Base-by-base conservation (phyloP, 2,113 vertebrate genomes). In the Gulo gulo region DNA sequence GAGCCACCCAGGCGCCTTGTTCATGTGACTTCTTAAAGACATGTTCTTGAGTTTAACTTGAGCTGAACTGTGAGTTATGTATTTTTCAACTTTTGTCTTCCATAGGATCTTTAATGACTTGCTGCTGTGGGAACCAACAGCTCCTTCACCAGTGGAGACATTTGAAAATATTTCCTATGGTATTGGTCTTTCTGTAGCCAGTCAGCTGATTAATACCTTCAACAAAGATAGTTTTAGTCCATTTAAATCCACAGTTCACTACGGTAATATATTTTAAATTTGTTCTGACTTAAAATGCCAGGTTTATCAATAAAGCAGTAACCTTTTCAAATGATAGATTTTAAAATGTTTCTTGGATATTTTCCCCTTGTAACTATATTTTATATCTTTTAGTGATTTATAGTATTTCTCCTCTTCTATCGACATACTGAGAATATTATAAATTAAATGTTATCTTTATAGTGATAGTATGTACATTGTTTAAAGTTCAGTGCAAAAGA, bases 81-180 rank as follows among this genome's bases (percentile, higher is more conserved):
- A n/a, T 14, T 88, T 93, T n/a, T 34, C 80, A 52, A 82, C 5
- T 97, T 61, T n/a, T 98, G 94, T 96, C 92, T 97, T 98, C 97
- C 1, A 29, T 98, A 99, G 99, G 98, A 99, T 99, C 98, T 99
- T 99, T 98, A 99, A 99, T 97, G 99, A 99, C 97, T 98, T 99
- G 96, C 97, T 99, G 42, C 98, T 99, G 11, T 99, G 99, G 99
- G 99, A 99, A 98, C 99, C 99, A 78, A 99, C 99, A 47, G 99
- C 99, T 95, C 99, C 99, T 11, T 99, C 99, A 83, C 99, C 99
- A 31, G 99, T 99, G 95, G 99, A 99, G 98, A 99, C 99, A 0
- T 99, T 99, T 94, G 99, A 99, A 97, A 99, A 99, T 97, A 99
- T 99, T 98, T 99, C 99, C 4, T 99, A 99, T 0, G 99, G 99